Conservation (phyloP, 2,888 invertebrate species). For the Eurytoma californica region DNA sequence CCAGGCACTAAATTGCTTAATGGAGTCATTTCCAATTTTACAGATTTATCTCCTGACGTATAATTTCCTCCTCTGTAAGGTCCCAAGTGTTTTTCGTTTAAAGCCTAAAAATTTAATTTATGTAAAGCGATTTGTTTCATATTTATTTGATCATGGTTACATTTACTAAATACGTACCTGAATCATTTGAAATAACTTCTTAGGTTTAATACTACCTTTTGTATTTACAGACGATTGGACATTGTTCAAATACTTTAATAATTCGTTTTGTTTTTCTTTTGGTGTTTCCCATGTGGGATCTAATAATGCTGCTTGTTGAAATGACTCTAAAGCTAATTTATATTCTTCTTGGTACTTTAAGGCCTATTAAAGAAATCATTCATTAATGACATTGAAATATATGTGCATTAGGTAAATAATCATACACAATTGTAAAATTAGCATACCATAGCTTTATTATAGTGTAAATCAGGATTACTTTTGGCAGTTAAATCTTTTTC, state of each 20-base stretch:
- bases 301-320: constrained; percentile 80
- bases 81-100: constrained; percentile 83
- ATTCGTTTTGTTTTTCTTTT: constrained; percentile 78
- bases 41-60: constrained; percentile 75
- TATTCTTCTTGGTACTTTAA: constrained; percentile 88
- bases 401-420: constrained; percentile 23
- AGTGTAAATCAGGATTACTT: constrained; percentile 87
- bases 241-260: constrained; percentile 81
- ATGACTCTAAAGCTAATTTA: constrained; percentile 82
- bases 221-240: constrained; percentile 80
- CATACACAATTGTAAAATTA: constrained; percentile 25
- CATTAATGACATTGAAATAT: background rate
- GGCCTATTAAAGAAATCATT: constrained; percentile 76
- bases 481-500: constrained; percentile 83
- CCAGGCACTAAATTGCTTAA: constrained; percentile 80
- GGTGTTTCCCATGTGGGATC: constrained; percentile 88
- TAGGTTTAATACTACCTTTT: constrained; percentile 85
- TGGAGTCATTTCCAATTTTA: constrained; percentile 76
- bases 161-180: constrained; percentile 74
- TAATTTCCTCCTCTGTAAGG: constrained; percentile 80
- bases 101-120: constrained; percentile 75
- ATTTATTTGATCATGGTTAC: background rate
- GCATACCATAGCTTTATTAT: constrained; percentile 89
- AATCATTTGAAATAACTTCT: constrained; percentile 82
- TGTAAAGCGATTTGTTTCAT: constrained; percentile 17